Percentiles rank a stretch among this genome's conserved stretches.
Conservation (phyloP, 2,888 invertebrate genomes). For the Leucania comma region DNA sequence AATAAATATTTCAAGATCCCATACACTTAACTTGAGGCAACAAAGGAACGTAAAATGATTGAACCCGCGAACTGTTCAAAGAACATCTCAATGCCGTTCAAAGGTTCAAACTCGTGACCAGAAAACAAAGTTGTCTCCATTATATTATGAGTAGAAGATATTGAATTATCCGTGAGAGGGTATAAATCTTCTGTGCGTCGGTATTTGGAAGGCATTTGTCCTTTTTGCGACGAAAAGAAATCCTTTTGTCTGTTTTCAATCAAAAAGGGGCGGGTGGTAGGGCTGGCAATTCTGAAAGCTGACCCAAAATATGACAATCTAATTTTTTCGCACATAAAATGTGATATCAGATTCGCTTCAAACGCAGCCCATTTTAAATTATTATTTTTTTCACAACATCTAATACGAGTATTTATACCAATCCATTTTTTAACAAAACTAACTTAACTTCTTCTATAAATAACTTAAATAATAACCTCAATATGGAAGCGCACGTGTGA, state of each 20-base stretch:
- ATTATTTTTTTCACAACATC: no score
- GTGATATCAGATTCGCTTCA: no score
- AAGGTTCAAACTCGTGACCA: conserved; percentile 43
- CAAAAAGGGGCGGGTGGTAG: conserved; percentile 68
- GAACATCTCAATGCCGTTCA: conserved; percentile 30
- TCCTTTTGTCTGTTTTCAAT: conserved; percentile 85
- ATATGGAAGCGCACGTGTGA: no score
- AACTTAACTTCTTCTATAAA: no score
- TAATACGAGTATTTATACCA: no score
- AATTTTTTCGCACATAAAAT: no score
- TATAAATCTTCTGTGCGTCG: conserved; percentile 78
- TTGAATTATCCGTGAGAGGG: conserved; percentile 80
- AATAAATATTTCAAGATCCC: neutral
- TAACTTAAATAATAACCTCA: no score
- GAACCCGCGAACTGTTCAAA: conserved; percentile 43
- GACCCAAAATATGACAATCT: no score
- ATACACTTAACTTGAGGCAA: conserved; percentile 11
- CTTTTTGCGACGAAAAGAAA: conserved; percentile 78
- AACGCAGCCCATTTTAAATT: no score
- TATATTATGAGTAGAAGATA: conserved; percentile 78
- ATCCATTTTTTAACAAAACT: no score
- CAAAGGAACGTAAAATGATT: conserved; percentile 27
- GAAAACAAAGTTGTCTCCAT: conserved; percentile 71
- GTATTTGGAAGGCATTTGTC: conserved; percentile 83
- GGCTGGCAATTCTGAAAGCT: conserved; percentile 52